Percentiles rank a stretch among this genome's conserved stretches.
These are phyloP conservation scores for Setipinna tenuifilis DNA, from an alignment of 2,797 vertebrate species.

Conservation along the genomic window DNA sequence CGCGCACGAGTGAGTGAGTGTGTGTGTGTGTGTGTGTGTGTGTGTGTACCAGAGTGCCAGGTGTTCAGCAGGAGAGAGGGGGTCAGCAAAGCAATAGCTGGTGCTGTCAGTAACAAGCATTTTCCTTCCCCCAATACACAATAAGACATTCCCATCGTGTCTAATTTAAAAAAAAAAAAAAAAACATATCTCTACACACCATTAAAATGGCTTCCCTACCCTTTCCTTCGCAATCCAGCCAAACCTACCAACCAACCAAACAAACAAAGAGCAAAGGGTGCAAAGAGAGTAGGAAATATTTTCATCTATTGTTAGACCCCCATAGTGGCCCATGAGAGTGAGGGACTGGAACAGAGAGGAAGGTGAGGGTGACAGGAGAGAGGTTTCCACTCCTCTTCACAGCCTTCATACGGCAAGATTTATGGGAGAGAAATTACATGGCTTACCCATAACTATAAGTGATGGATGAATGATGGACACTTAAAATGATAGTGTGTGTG, in stretches of 20 bases:
- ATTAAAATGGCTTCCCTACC: conserved; percentile 15
- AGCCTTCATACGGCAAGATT: not conserved
- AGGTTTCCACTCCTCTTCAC: not conserved
- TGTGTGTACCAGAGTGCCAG: not conserved
- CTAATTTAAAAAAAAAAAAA: not conserved
- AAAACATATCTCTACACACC: not conserved
- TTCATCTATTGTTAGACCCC: not conserved
- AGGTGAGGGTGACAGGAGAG: not conserved
- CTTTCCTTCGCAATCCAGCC: not conserved
- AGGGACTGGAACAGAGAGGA: not conserved
- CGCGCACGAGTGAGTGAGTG: conserved; percentile 25
- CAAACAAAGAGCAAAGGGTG: not conserved
- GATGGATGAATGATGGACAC: conserved; percentile 7
- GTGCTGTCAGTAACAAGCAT: conserved; percentile 15
- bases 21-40: conserved; percentile 16
- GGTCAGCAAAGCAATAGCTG: not conserved
- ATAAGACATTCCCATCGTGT: not conserved
- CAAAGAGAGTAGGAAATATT: not conserved
- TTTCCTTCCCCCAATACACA: not conserved
- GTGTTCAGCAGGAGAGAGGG: not conserved
- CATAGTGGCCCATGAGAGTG: not conserved
- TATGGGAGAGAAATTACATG: conserved; percentile 8
- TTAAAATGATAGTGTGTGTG: not conserved
- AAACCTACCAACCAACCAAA: too few species aligned
- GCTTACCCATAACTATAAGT: not conserved